Conservation (phyloP, 1,140 invertebrate species). For the Coelopa frigida region DNA sequence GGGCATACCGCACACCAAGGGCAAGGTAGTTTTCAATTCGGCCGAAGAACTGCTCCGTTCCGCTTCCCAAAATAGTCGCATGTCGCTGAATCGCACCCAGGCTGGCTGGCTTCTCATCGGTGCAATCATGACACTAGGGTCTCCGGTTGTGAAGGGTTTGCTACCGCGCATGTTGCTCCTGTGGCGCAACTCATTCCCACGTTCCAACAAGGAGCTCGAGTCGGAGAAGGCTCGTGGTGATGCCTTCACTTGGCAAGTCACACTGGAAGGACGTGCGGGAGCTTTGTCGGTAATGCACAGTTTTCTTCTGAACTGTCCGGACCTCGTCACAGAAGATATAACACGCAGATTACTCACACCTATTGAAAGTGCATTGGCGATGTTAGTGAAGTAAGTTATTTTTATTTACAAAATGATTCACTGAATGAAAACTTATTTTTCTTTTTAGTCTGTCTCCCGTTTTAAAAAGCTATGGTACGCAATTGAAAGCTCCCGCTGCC, state of each 20-base stretch:
- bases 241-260: constrained; percentile 98
- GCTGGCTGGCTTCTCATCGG: constrained; percentile 97
- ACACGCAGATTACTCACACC: constrained; percentile 79
- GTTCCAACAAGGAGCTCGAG: constrained; percentile 91
- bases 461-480: constrained; percentile 86
- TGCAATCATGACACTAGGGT: constrained; percentile 91
- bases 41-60: constrained; percentile 94
- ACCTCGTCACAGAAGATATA: constrained; percentile 86
- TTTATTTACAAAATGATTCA: constrained; percentile 6
- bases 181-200: constrained; percentile 97
- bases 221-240: constrained; percentile 95
- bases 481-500: constrained; percentile 87
- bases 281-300: constrained; percentile 93
- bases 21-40: constrained; percentile 94
- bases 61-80: constrained; percentile 92
- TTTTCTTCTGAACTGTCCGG: constrained; percentile 83
- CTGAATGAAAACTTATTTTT: not conserved
- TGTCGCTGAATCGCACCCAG: constrained; percentile 90
- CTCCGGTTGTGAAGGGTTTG: constrained; percentile 83
- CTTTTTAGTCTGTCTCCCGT: constrained; percentile 66
- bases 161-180: constrained; percentile 87
- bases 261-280: constrained; percentile 90
- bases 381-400: constrained; percentile 79
- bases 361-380: constrained; percentile 88
- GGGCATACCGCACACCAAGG: constrained; percentile 92